phyloP scores from a whole-genome alignment of 1,140 invertebrate genomes.

The Musca vetustissima region DNA sequence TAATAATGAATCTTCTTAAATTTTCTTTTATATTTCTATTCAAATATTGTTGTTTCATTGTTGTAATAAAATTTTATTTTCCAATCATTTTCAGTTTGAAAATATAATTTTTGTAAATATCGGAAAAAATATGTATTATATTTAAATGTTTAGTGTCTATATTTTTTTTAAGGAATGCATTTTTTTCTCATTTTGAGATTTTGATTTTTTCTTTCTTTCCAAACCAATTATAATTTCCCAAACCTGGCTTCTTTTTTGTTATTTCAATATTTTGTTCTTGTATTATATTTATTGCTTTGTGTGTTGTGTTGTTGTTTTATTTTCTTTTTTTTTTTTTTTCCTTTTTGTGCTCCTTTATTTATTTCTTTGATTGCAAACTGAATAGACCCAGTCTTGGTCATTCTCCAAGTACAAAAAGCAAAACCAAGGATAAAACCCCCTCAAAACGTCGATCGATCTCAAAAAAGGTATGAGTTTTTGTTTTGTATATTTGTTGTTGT shows the following conservation, averaged over 20 bases:
- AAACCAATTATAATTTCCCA: no score
- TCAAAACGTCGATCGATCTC: constrained; percentile 48
- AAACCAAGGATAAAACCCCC: constrained; percentile 51
- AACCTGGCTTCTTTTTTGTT: constrained; percentile 2
- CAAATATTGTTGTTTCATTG: background rate
- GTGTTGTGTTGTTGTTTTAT: constrained; percentile 36
- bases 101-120: constrained; percentile 21
- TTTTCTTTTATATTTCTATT: background rate
- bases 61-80: background rate
- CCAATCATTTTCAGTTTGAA: constrained; percentile 25
- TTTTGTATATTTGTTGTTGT: background rate
- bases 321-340: constrained; percentile 32
- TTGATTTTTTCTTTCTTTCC: background rate
- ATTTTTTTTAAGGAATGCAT: constrained; percentile 13
- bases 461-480: constrained; percentile 42
- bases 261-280: constrained; percentile 25
- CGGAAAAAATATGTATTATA: background rate
- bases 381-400: constrained; percentile 43
- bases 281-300: constrained; percentile 32
- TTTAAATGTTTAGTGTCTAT: constrained; percentile 1
- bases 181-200: background rate
- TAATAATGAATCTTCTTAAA: background rate
- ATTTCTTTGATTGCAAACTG: constrained; percentile 30
- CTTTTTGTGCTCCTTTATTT: constrained; percentile 33
- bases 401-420: constrained; percentile 49